These are phyloP conservation scores for Empidonax alnorum DNA, from an alignment of 2,113 vertebrate species.

Conservation along the genomic window DNA sequence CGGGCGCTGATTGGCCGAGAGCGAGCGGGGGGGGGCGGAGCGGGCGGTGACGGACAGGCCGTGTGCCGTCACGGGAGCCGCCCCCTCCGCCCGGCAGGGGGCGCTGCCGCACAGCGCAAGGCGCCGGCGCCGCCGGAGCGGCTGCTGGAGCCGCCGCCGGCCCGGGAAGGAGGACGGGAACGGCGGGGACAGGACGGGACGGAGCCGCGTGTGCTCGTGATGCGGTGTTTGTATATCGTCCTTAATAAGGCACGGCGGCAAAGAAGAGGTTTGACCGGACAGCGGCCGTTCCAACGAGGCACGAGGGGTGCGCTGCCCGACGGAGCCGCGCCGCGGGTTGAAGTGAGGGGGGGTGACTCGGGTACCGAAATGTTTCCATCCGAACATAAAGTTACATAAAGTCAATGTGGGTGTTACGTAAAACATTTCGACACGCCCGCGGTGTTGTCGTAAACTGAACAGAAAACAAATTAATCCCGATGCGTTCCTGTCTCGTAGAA, in stretches of 20 bases:
- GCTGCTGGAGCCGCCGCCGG: background rate
- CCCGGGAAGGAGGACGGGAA: rapidly evolving
- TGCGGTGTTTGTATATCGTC: background rate
- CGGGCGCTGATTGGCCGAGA: background rate
- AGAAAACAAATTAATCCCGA: rapidly evolving
- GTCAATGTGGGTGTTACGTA: background rate
- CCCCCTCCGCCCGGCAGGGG: background rate
- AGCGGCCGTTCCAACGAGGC: background rate
- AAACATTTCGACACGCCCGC: background rate
- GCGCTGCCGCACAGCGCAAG: background rate
- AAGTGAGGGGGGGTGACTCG: background rate
- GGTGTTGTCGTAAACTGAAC: rapidly evolving
- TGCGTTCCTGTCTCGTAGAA: rapidly evolving
- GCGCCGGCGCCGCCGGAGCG: background rate
- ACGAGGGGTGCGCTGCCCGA: too few species aligned
- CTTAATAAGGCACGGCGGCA: background rate
- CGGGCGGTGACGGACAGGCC: background rate
- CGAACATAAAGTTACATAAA: background rate
- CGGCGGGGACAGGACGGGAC: background rate
- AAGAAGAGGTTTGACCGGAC: rapidly evolving
- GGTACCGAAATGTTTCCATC: background rate
- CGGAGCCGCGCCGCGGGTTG: background rate
- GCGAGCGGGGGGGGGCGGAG: background rate
- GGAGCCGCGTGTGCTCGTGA: rapidly evolving
- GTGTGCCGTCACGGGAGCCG: rapidly evolving